Evolutionary conservation across 53 echinoderm and acorn worm genomes (phyloP), one percentile per base, ranked within the genome.

Genomic region (Echinometra lucunter): DNA sequence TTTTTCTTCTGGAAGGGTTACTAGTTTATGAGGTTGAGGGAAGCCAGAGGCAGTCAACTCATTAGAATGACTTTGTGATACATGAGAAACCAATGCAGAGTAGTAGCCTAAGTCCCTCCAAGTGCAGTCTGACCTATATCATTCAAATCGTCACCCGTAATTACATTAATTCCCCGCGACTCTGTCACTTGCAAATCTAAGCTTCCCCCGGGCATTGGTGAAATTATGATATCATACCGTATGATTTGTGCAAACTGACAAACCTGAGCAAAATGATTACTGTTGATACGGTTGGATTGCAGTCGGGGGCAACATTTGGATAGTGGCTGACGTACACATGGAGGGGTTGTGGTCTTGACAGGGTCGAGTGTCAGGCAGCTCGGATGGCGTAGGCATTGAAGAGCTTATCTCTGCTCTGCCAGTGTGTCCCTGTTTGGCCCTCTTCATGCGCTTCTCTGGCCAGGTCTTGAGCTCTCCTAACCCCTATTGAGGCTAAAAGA

Each of bases 131-230:
- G 93, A 92, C 93, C 93, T 78, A 78, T 74, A 92, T 92, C 93
- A 92, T 78, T 78, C 93, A 92, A 92, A 92, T 92, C 93, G 56
- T 74, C 80, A 75, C 60, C 80, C 40, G 57, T 92, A 92, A 92
- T 92, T 74, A 78, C 93, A 92, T 74, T 92, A 92, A 92, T 92
- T 75, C 80, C 74, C 75, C 40, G 21, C 93, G 66, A 92, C 75
- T 75, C 93, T 92, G 93, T 92, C 93, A 92, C 93, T n/a, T 92
- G 93, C 44, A 74, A 78, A 92, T 92, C 93, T 78, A 92, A 45
- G 37, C 93, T 74, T 92, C 81, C 93, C 93, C 56, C 80, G 93
- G 80, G 93, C 53, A 45, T 45, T 74, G 75, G 49, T 45, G 32
- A 92, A 92, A 92, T 75, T 75, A 92, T 92, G 93, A 92, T 78